Evolutionary conservation across 2,888 invertebrate species (phyloP).

Genomic region (Tetragnatha montana): DNA sequence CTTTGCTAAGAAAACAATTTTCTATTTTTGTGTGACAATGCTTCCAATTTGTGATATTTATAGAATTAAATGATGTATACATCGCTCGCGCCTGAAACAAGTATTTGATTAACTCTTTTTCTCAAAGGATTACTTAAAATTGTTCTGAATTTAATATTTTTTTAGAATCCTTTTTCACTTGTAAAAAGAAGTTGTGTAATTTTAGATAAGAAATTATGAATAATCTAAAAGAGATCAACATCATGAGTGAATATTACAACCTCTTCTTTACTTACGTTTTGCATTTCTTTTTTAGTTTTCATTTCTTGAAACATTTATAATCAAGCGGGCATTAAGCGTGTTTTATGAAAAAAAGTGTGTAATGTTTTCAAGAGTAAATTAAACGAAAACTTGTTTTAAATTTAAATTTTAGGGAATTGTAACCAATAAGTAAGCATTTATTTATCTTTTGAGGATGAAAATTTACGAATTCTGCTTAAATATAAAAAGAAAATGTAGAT

Average conservation of each 20-base stretch:
- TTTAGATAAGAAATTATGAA: neutral
- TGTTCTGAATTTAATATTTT: neutral
- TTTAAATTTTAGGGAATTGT: neutral
- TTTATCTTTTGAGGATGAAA: too few species aligned
- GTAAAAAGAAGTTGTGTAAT: neutral
- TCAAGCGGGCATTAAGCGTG: too few species aligned
- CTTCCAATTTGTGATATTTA: neutral
- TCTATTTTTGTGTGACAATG: neutral
- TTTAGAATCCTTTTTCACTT: neutral
- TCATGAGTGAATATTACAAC: too few species aligned
- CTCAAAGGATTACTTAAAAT: neutral
- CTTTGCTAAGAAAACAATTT: neutral
- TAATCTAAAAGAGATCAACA: too few species aligned
- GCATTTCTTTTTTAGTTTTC: too few species aligned
- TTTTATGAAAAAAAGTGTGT: too few species aligned
- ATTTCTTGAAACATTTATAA: too few species aligned
- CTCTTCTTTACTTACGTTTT: too few species aligned
- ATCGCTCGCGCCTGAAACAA: neutral
- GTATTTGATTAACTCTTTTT: neutral
- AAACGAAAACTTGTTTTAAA: neutral
- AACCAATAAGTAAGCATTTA: neutral
- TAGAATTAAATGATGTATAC: neutral
- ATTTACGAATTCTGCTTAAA: neutral
- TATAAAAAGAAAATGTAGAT: too few species aligned
- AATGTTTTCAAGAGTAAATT: too few species aligned